These are phyloP conservation scores for Zeuzera pyrina DNA, from an alignment of 2,888 invertebrate genomes.

Conservation along the genomic window DNA sequence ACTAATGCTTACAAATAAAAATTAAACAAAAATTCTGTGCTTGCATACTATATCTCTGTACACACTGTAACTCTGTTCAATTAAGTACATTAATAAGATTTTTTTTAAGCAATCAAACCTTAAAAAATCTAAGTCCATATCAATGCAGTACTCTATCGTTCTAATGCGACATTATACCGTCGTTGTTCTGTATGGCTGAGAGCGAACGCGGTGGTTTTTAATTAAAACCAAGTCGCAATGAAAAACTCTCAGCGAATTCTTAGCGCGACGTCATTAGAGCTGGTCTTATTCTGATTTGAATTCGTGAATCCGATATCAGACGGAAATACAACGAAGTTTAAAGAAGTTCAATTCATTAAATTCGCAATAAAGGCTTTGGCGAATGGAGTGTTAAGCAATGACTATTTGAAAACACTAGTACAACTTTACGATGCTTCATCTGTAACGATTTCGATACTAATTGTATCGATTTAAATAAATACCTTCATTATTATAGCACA, in stretches of 20 bases:
- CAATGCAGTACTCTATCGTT: too few relatives aligned
- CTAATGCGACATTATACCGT: too few relatives aligned
- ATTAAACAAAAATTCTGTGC: too few relatives aligned
- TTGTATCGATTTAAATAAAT: not conserved
- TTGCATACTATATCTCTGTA: too few relatives aligned
- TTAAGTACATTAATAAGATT: too few relatives aligned
- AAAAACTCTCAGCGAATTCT: slow-evolving; percentile 34
- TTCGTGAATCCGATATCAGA: slow-evolving; percentile 38
- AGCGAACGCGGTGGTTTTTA: slow-evolving; percentile 39
- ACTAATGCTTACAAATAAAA: too few relatives aligned
- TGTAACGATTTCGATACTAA: not conserved
- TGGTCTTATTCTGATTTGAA: slow-evolving; percentile 32
- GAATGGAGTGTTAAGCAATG: slow-evolving; percentile 32
- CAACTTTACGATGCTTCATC: slow-evolving; percentile 28
- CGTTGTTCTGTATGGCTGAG: too few relatives aligned
- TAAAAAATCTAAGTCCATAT: too few relatives aligned
- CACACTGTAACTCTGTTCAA: too few relatives aligned
- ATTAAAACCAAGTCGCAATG: slow-evolving; percentile 47
- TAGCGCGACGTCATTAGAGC: slow-evolving; percentile 40
- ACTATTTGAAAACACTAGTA: slow-evolving; percentile 20
- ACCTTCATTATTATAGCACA: slow-evolving; percentile 7
- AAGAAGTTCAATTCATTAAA: slow-evolving; percentile 56
- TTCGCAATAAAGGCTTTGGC: slow-evolving; percentile 37
- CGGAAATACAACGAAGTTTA: slow-evolving; percentile 50
- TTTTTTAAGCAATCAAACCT: too few relatives aligned